Evolutionary conservation across 1,140 invertebrate species (phyloP), one percentile per base, ranked within the genome.

Genomic region (Papilio aristodemus): DNA sequence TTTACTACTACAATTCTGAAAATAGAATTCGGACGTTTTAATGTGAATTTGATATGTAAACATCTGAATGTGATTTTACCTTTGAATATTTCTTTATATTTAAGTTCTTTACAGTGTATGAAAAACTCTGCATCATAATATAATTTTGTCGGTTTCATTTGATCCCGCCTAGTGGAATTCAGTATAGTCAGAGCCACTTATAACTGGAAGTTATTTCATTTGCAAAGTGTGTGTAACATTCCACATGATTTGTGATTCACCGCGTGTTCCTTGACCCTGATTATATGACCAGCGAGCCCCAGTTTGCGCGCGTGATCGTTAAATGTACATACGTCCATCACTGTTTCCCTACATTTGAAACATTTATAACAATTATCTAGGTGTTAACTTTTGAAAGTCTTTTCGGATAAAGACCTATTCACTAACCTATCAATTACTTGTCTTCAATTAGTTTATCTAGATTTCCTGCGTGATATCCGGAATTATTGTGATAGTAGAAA

Each of bases 161-260:
- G n/a, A n/a, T n/a, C n/a, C n/a, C n/a, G n/a, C n/a, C n/a, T n/a
- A n/a, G n/a, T 6, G 27, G 27, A 10, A 46, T 17, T 8, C 8
- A 17, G 9, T 46, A 8, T 46, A 17, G 17, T 17, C 43, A 1
- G 17, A 46, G 17, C 43, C 43, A 46, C 14, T 19, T 17, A 2
- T 19, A 46, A 46, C 43, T 46, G 43, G 43, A 46, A 46, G 43
- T 46, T 17, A 46, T 46, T 46, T 46, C 43, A 46, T 46, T 46
- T 46, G 17, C 14, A 17, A 14, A 46, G 43, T 17, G 43, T 19
- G 19, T 46, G 43, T 46, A 46, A 46, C 43, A 46, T 46, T 46
- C 41, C 41, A 14, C 7, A 46, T 19, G 43, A 46, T 17, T 14
- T 13, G 38, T 46, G 43, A 46, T 46, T 46, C 43, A 46, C 43